These are phyloP conservation scores for Lagria hirta DNA, from an alignment of 2,888 invertebrate species.

Conservation along the genomic window DNA sequence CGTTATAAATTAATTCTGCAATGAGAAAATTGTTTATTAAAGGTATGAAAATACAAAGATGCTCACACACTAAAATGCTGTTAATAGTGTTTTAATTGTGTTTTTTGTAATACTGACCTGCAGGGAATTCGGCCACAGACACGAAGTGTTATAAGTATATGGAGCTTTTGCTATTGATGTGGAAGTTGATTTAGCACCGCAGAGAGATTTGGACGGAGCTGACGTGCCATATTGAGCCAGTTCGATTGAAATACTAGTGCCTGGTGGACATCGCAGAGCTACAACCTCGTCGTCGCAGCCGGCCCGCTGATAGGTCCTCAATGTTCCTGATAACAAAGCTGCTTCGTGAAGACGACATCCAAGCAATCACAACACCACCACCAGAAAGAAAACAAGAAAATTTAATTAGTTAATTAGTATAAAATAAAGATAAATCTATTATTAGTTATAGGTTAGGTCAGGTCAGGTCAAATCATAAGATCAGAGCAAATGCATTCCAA, in stretches of 20 bases:
- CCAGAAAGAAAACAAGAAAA: conserved; percentile 18
- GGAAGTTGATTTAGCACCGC: conserved; percentile 44
- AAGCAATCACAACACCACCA: conserved; percentile 24
- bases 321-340: conserved; percentile 88
- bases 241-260: conserved; percentile 89
- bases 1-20: conserved; percentile 11
- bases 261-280: conserved; percentile 83
- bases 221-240: conserved; percentile 87
- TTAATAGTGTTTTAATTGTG: conserved; percentile 1
- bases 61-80: background rate
- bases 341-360: conserved; percentile 43
- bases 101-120: conserved; percentile 63
- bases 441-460: no score
- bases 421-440: no score
- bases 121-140: conserved; percentile 74
- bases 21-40: no score
- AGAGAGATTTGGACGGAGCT: conserved; percentile 45
- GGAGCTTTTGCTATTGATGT: conserved; percentile 52
- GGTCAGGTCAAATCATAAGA: no score
- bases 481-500: no score
- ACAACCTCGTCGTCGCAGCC: conserved; percentile 91
- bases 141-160: conserved; percentile 66
- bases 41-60: no score
- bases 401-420: conserved; percentile 21
- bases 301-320: conserved; percentile 87